These are phyloP conservation scores for Arizona elegans DNA, from an alignment of 2,113 vertebrate genomes.

Conservation along the genomic window DNA sequence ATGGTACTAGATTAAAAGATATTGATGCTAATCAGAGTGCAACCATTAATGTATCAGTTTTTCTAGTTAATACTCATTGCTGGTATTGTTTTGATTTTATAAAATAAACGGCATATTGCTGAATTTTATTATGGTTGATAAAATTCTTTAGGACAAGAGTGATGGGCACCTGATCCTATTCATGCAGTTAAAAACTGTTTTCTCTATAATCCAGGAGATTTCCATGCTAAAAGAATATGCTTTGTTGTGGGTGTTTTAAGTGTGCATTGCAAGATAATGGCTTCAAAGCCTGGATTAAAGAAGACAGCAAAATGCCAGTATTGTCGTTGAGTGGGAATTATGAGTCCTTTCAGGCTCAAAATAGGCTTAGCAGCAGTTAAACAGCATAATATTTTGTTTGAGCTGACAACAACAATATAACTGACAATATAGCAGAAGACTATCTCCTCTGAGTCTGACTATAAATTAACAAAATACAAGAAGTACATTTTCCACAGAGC, in stretches of 20 bases:
- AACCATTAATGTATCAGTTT: not conserved
- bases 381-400: slow-evolving; percentile 14
- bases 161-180: not conserved
- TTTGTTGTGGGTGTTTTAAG: not conserved
- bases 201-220: not conserved
- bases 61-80: not conserved
- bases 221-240: not conserved
- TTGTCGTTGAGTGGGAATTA: slow-evolving; percentile 12
- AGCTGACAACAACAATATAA: slow-evolving; percentile 19
- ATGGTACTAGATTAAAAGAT: not conserved
- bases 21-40: not conserved
- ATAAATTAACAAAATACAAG: slow-evolving; percentile 11
- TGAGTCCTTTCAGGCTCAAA: slow-evolving; percentile 12
- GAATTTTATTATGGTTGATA: not conserved
- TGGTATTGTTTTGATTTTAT: not conserved
- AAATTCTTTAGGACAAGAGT: not conserved
- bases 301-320: not conserved
- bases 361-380: slow-evolving; percentile 12
- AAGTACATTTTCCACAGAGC: not conserved
- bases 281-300: slow-evolving; percentile 6
- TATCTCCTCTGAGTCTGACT: not conserved
- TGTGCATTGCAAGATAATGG: not conserved
- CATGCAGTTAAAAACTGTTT: not conserved
- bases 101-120: not conserved
- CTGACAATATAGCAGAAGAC: slow-evolving; percentile 6